phyloP scores from a whole-genome alignment of 1,140 invertebrate species.

The Bicyclus anynana region DNA sequence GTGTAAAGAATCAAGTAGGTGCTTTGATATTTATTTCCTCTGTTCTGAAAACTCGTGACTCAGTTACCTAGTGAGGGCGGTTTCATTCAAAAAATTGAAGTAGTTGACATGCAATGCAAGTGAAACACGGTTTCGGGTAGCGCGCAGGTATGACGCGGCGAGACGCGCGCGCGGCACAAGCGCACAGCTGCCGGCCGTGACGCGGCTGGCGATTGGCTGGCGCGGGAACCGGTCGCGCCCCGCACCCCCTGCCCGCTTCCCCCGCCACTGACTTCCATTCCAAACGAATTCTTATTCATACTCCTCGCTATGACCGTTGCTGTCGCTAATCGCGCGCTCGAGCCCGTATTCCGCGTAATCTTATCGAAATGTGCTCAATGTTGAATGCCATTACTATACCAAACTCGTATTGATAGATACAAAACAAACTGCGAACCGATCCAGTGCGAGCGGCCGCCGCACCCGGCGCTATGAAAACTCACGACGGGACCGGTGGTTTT shows the following conservation, averaged over 20 bases:
- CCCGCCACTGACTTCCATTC: constrained; percentile 50
- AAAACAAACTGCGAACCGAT: constrained; percentile 18
- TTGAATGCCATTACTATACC: constrained; percentile 45
- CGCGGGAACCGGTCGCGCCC: constrained; percentile 52
- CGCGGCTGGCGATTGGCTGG: constrained; percentile 57
- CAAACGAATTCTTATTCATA: constrained; percentile 75
- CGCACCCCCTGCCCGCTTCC: constrained; percentile 36
- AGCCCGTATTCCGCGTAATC: constrained; percentile 69
- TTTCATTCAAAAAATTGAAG: constrained; percentile 57
- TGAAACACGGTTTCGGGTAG: constrained; percentile 37
- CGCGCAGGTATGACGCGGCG: constrained; percentile 55
- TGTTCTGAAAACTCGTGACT: constrained; percentile 32
- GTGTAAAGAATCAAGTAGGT: background rate
- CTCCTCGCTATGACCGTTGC: constrained; percentile 63
- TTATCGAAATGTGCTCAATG: constrained; percentile 67
- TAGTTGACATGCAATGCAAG: constrained; percentile 40
- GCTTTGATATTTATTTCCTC: constrained; percentile 21
- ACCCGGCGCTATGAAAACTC: constrained; percentile 58
- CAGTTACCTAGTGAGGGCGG: constrained; percentile 36
- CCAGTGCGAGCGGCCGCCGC: constrained; percentile 9
- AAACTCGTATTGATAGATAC: constrained; percentile 27
- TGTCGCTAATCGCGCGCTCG: constrained; percentile 51
- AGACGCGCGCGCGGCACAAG: constrained; percentile 41
- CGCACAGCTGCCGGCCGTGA: constrained; percentile 59
- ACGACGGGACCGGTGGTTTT: constrained; percentile 57